Evolutionary conservation across 1,140 invertebrate genomes (phyloP).

Genomic region (Listronotus bonariensis): DNA sequence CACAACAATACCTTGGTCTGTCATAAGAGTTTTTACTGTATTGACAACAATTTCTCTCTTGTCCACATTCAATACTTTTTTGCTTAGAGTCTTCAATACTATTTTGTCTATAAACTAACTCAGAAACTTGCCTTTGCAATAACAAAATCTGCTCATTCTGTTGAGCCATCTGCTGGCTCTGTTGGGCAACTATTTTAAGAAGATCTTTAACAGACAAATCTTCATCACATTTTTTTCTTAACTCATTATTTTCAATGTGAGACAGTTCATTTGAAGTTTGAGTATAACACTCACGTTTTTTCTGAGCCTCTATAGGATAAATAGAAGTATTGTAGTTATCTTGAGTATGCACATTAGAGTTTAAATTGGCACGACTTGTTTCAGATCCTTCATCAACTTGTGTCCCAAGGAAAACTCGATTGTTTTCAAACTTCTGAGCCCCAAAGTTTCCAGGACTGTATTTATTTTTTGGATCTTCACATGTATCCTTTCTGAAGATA

Average conservation of each 20-base stretch:
- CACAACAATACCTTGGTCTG: not conserved
- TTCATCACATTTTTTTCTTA: constrained; percentile 44
- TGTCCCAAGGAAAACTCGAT: no score
- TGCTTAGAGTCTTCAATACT: not conserved
- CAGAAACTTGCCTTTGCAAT: constrained; percentile 61
- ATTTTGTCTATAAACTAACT: constrained; percentile 21
- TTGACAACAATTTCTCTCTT: not conserved
- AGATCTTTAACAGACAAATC: constrained; percentile 61
- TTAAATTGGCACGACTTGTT: no score
- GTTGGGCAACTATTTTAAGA: constrained; percentile 62
- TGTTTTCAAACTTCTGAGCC: no score
- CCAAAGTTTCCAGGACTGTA: no score
- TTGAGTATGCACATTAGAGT: not conserved
- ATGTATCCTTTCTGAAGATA: no score
- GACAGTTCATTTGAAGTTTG: constrained; percentile 12
- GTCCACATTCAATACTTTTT: constrained; percentile 1
- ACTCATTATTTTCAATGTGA: not conserved
- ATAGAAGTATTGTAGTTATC: not conserved
- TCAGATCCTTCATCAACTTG: no score
- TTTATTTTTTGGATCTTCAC: no score
- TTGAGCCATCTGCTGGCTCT: constrained; percentile 61
- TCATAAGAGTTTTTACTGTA: not conserved
- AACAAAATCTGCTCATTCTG: constrained; percentile 63
- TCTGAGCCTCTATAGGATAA: not conserved
- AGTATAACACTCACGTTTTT: constrained; percentile 1